Percentiles rank a stretch among this genome's conserved stretches.
Conservation (phyloP, 2,888 invertebrate species). For the Omphaloscelis lunosa region DNA sequence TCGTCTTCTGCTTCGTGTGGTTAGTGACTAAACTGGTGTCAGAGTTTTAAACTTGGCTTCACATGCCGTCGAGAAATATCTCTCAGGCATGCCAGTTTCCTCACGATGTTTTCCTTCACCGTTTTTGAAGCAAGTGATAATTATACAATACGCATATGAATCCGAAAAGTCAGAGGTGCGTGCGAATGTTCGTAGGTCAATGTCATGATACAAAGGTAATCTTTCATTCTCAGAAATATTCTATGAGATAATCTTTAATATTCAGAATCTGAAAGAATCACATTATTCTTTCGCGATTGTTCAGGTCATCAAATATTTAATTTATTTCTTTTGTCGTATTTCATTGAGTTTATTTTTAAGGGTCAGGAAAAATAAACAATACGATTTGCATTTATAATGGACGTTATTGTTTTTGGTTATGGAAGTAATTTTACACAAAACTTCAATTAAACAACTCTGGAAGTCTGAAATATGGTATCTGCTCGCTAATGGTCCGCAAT, state of each 20-base stretch:
- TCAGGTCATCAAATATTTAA: background rate
- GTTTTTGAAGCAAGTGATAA: no score
- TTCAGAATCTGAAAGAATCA: background rate
- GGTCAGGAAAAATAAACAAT: background rate
- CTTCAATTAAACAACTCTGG: slow-evolving; percentile 2
- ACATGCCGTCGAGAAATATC: no score
- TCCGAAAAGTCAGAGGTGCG: no score
- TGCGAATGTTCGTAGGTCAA: background rate
- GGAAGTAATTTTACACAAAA: background rate
- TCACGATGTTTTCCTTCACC: no score
- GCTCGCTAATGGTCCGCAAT: slow-evolving; percentile 9
- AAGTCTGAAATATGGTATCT: background rate
- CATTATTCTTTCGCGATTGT: background rate
- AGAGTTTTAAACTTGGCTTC: no score
- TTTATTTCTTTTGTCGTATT: background rate
- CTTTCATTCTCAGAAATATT: background rate
- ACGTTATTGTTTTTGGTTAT: background rate
- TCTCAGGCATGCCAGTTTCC: no score
- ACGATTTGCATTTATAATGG: slow-evolving; percentile 10
- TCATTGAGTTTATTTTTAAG: background rate
- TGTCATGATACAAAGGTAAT: background rate
- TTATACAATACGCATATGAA: no score
- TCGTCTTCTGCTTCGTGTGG: no score
- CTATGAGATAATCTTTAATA: slow-evolving; percentile 6
- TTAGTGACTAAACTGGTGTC: no score